phyloP scores from a whole-genome alignment of 2,113 vertebrate species.

The Grammomys surdaster region DNA sequence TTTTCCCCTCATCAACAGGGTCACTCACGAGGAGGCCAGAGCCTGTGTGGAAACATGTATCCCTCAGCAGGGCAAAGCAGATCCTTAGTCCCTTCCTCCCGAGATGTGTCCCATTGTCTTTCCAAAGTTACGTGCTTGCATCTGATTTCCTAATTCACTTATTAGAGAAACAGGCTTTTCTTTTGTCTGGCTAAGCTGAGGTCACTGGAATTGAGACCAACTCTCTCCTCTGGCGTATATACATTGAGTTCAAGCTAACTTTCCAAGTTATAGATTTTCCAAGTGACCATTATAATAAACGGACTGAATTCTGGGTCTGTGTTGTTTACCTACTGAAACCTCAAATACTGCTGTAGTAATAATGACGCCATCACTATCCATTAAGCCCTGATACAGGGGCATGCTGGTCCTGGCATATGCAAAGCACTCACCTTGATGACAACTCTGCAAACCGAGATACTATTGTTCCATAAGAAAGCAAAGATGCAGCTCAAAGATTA shows the following conservation, averaged over 20 bases:
- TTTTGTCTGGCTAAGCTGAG: not conserved
- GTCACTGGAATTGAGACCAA: not conserved
- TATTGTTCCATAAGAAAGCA: not conserved
- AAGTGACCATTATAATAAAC: not conserved
- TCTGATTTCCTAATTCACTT: not conserved
- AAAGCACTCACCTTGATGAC: not conserved
- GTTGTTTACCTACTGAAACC: not conserved
- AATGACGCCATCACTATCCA: too few species aligned
- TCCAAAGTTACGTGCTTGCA: not conserved
- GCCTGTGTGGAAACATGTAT: fast-evolving
- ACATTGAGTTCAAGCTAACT: not conserved
- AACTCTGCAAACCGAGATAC: not conserved
- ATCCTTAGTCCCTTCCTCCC: not conserved
- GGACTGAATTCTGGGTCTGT: not conserved
- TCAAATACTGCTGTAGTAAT: fast-evolving
- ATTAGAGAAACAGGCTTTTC: not conserved
- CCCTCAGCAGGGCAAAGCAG: fast-evolving
- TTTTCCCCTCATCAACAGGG: not conserved
- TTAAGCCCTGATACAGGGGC: not conserved
- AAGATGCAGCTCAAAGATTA: not conserved
- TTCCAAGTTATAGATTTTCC: not conserved
- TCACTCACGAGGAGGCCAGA: not conserved
- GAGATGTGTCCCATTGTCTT: not conserved
- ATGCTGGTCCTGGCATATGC: too few species aligned
- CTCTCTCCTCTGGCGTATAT: not conserved